Evolutionary conservation across 2,888 invertebrate genomes (phyloP).

Genomic region (Pseudanteris insignis): DNA sequence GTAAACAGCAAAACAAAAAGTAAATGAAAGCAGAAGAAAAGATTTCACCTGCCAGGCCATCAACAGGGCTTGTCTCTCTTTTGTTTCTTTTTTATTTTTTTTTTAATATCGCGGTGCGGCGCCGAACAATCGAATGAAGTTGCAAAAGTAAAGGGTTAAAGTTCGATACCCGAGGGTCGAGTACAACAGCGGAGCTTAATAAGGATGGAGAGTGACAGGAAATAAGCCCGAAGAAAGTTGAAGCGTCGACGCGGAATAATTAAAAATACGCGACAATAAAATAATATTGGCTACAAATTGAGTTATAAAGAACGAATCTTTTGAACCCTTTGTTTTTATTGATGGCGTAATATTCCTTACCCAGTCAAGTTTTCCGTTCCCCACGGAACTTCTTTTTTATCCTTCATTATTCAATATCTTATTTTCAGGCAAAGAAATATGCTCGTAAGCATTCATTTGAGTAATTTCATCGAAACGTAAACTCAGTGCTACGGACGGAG

Average conservation of each 20-base stretch:
- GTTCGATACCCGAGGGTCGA: constrained; percentile 59
- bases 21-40: not conserved
- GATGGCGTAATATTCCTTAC: constrained; percentile 55
- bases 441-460: constrained; percentile 21
- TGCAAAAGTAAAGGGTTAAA: constrained; percentile 57
- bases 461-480: constrained; percentile 20
- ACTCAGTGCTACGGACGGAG: too few species aligned
- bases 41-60: too few species aligned
- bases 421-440: constrained; percentile 9
- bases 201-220: constrained; percentile 52
- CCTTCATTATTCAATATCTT: constrained; percentile 33
- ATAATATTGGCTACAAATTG: constrained; percentile 65
- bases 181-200: constrained; percentile 53
- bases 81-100: not conserved
- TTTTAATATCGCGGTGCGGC: constrained; percentile 35
- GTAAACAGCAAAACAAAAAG: not conserved
- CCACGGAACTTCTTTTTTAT: constrained; percentile 21
- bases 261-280: constrained; percentile 64
- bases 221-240: constrained; percentile 46
- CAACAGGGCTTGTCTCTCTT: too few species aligned
- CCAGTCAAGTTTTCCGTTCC: constrained; percentile 4
- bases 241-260: constrained; percentile 61
- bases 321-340: constrained; percentile 52
- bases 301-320: constrained; percentile 49
- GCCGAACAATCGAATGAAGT: constrained; percentile 56